phyloP scores from a whole-genome alignment of 2,797 vertebrate genomes.

The Simalia tracyae region DNA sequence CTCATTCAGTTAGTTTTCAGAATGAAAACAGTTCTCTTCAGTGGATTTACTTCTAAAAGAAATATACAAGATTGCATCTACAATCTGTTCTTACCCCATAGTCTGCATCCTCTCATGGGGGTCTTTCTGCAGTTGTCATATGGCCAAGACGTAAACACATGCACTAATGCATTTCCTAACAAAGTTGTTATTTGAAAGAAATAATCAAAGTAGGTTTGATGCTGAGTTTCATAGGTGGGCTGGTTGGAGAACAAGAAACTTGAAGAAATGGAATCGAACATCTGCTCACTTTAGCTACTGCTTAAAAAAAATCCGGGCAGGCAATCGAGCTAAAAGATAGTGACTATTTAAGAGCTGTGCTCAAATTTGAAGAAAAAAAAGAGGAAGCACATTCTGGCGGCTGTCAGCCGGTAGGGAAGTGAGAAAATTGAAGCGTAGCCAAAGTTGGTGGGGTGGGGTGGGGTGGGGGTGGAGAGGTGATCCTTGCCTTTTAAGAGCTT shows the following conservation, averaged over 20 bases:
- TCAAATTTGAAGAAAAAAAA: neutral
- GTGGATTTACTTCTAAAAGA: neutral
- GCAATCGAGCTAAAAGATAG: neutral
- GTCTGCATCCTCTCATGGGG: neutral
- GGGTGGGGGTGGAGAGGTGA: neutral
- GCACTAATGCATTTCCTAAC: too few species aligned
- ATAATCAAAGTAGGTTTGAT: too few species aligned
- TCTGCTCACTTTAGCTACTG: neutral
- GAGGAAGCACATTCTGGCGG: neutral
- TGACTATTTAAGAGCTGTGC: neutral
- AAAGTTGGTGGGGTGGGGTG: neutral
- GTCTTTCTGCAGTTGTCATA: neutral
- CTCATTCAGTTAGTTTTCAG: neutral
- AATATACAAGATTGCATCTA: neutral
- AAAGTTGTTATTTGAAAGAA: too few species aligned
- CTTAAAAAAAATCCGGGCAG: neutral
- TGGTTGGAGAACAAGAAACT: neutral
- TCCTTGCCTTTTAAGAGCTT: neutral
- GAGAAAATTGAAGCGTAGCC: neutral
- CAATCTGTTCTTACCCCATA: neutral
- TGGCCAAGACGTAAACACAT: neutral
- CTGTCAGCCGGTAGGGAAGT: neutral
- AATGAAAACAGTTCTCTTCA: neutral
- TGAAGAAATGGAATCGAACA: neutral
- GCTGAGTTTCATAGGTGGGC: neutral